Percentiles rank a stretch among this genome's conserved stretches.
phyloP scores from a whole-genome alignment of 2,797 vertebrate species.

The Sylvilagus floridanus region DNA sequence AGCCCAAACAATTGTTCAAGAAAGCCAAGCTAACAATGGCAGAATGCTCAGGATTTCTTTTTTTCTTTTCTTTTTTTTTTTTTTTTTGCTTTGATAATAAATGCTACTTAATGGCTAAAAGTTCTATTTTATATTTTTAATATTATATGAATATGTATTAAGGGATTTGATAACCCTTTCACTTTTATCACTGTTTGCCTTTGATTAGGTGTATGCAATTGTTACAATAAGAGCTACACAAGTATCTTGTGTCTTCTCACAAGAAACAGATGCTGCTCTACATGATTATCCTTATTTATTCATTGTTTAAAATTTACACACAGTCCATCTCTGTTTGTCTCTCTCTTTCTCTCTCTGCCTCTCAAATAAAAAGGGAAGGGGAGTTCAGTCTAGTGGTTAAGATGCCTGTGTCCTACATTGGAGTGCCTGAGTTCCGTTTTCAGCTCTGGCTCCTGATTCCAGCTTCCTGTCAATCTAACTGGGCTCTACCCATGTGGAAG shows the following conservation, averaged over 20 bases:
- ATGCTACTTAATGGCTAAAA: neutral
- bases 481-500: no score
- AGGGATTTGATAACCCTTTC: neutral
- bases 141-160: neutral
- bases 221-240: neutral
- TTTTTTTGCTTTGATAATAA: neutral
- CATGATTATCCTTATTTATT: slow-evolving; percentile 7
- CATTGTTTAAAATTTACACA: neutral
- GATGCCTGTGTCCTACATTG: no score
- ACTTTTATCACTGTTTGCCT: neutral
- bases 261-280: neutral
- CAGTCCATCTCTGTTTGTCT: no score
- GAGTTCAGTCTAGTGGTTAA: no score
- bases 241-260: neutral
- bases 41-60: neutral
- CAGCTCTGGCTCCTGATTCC: no score
- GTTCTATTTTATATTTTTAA: neutral
- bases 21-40: slow-evolving; percentile 18
- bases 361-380: no score
- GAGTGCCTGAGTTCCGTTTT: no score
- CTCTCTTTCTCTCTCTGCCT: no score
- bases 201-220: neutral
- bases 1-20: slow-evolving; percentile 38
- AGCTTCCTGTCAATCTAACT: no score
- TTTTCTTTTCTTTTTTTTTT: neutral